Base-by-base conservation (phyloP, 2,113 vertebrate genomes). In the Rousettus leschenaultii region DNA sequence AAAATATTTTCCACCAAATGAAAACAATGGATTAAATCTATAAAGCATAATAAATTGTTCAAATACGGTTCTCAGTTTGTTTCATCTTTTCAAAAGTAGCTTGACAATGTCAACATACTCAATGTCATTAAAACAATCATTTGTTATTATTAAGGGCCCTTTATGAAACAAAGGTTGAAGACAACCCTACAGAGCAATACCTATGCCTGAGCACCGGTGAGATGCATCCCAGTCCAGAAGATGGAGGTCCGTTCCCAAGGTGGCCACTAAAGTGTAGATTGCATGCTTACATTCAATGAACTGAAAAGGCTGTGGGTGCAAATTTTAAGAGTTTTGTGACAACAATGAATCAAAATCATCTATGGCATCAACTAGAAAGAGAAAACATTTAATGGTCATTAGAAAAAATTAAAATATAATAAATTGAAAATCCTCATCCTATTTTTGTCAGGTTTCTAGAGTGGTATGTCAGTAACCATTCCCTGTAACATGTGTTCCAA, bases 11-110 rank as follows among this genome's bases (percentile, higher is more conserved):
- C 53, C 6, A 61, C 30, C 45, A 86, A 87, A 91, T 63, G 13
- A 92, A 97, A 96, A 78, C 80, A 84, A 95, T 90, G 21, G 89
- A 87, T 61, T 59, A 65, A 57, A 86, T 80, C 86, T 33, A 79
- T 80, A 77, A 96, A 97, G 38, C 19, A 68, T n/a, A 88, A 91
- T 79, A 65, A 4, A 51, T 68, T 94, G 82, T 79, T 21, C 33
- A 97, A 91, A 94, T 83, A 91, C 66, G 92, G 9, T 61, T 89
- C 48, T 84, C 88, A 6, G 51, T 71, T 92, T 75, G n/a, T 84
- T 94, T 80, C 26, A 35, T 91, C 38, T 94, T 94, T 95, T 83
- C 30, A 71, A 95, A 96, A 95, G 45, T 45, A 94, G 30, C 19
- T 92, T 94, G 91, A 84, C 53, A 93, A 63, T 55, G n/a, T 83